phyloP scores from a whole-genome alignment of 2,797 vertebrate genomes.

The Chanos chanos region DNA sequence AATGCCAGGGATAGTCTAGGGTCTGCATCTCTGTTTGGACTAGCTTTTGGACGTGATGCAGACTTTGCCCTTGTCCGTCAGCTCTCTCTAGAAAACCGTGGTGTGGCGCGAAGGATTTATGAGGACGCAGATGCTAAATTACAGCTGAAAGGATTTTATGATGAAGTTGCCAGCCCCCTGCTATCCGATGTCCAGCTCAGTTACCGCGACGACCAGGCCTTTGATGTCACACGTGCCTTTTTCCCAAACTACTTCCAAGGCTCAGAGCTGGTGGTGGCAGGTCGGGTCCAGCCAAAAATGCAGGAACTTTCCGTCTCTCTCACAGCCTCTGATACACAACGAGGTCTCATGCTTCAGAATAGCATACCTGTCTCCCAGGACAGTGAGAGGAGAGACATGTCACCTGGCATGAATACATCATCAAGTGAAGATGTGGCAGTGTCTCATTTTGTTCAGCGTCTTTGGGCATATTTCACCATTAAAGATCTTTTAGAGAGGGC shows the following conservation, averaged over 20 bases:
- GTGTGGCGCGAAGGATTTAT: conserved; percentile 72
- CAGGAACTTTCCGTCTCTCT: conserved; percentile 69
- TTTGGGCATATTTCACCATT: conserved; percentile 86
- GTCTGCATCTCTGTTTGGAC: conserved; percentile 72
- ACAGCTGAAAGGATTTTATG: conserved; percentile 81
- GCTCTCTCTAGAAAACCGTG: conserved; percentile 78
- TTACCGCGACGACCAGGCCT: conserved; percentile 73
- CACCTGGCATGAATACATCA: conserved; percentile 51
- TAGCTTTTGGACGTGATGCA: conserved; percentile 83
- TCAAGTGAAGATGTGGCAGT: conserved; percentile 48
- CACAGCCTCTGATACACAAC: conserved; percentile 64
- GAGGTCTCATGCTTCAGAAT: conserved; percentile 66
- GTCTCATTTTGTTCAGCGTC: conserved; percentile 71
- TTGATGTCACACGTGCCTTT: conserved; percentile 68
- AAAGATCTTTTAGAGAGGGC: conserved; percentile 76
- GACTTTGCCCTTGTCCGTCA: conserved; percentile 76
- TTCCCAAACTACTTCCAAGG: conserved; percentile 84
- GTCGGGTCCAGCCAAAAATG: conserved; percentile 67
- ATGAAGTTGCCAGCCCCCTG: conserved; percentile 81
- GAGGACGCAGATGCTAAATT: conserved; percentile 77
- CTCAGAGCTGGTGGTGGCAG: conserved; percentile 81
- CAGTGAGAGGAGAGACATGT: conserved; percentile 50
- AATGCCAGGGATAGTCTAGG: conserved; percentile 71
- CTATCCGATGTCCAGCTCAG: conserved; percentile 77
- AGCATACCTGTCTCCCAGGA: conserved; percentile 52